Percentiles rank a stretch among this genome's conserved stretches.
phyloP scores from a whole-genome alignment of 2,888 invertebrate genomes.

The Patella depressa region DNA sequence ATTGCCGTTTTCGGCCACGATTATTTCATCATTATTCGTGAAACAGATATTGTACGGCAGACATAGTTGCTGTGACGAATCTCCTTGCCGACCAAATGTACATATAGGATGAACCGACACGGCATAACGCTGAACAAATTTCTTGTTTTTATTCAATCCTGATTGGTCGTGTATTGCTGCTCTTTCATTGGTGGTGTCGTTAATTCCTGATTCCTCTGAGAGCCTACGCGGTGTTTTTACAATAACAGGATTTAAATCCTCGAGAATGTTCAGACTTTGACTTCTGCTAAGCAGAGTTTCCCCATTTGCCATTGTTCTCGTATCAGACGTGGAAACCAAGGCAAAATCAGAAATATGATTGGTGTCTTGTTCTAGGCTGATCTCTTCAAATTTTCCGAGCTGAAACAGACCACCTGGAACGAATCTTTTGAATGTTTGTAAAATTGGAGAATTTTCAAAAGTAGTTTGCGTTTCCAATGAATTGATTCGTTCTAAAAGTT shows the following conservation, averaged over 20 bases:
- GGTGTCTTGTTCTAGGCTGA: not conserved
- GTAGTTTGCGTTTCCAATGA: not conserved
- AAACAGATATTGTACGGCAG: conserved; percentile 42
- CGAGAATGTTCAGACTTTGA: not conserved
- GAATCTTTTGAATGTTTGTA: conserved; percentile 23
- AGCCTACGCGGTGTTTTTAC: not conserved
- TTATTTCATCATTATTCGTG: conserved; percentile 29
- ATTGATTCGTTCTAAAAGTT: not conserved
- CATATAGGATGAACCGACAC: conserved; percentile 20
- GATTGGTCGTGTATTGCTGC: no score
- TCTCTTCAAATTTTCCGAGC: conserved; percentile 14
- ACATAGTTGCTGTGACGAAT: conserved; percentile 26
- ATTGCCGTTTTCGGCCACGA: conserved; percentile 42
- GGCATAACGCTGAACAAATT: not conserved
- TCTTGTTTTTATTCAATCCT: not conserved
- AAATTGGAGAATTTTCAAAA: not conserved
- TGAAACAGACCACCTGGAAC: conserved; percentile 15
- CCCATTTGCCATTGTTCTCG: not conserved
- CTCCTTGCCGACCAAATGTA: conserved; percentile 32
- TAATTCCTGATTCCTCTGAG: not conserved
- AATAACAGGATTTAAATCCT: not conserved
- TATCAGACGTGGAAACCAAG: not conserved
- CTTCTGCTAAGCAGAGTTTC: not conserved
- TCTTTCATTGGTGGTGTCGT: no score
- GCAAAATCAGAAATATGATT: not conserved